These are phyloP conservation scores for Nestor notabilis DNA, from an alignment of 2,113 vertebrate genomes.

Conservation along the genomic window DNA sequence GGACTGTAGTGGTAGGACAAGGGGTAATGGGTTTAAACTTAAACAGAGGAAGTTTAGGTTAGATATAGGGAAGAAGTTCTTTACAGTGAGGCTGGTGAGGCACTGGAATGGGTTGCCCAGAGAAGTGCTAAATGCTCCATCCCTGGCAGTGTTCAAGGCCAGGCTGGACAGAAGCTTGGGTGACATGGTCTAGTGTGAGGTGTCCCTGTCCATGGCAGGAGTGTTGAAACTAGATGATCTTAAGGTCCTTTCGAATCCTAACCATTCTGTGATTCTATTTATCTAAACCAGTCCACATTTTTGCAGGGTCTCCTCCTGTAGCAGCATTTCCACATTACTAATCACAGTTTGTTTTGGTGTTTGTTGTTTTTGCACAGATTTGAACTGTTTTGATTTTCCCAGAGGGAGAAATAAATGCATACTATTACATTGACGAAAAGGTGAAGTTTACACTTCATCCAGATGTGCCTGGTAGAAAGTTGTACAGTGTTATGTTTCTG, in stretches of 20 bases:
- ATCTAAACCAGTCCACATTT: neutral
- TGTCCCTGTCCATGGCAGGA: neutral
- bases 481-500: neutral
- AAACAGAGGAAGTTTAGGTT: neutral
- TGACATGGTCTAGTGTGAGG: neutral
- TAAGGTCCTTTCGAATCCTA: neutral
- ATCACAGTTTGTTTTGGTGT: neutral
- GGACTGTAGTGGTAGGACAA: neutral
- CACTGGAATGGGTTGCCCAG: neutral
- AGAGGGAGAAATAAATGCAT: neutral
- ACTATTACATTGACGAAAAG: neutral
- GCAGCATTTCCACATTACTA: neutral
- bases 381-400: conserved; percentile 11
- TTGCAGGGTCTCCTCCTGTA: neutral
- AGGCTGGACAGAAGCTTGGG: neutral
- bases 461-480: conserved; percentile 16
- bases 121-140: neutral
- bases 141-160: neutral
- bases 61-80: neutral
- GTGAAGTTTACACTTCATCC: conserved; percentile 7
- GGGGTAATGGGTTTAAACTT: neutral
- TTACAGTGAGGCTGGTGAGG: neutral
- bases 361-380: neutral
- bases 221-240: neutral
- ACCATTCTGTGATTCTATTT: neutral